A percentile compares a stretch with the other conserved stretches of the same genome.
phyloP scores from a whole-genome alignment of 2,797 vertebrate genomes.

The Phalanger gymnotis region DNA sequence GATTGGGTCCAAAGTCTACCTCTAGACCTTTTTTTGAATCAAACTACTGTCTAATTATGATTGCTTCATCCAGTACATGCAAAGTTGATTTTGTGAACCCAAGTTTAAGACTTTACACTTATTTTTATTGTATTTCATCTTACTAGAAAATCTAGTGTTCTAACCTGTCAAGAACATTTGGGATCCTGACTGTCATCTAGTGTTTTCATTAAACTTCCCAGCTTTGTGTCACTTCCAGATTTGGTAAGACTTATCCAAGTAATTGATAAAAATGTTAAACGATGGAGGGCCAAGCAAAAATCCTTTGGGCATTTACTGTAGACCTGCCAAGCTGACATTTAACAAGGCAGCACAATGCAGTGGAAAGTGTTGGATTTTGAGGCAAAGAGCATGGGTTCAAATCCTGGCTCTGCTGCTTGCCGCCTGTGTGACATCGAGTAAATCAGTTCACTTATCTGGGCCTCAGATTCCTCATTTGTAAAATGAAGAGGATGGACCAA shows the following conservation, averaged over 20 bases:
- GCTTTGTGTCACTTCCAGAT: neutral
- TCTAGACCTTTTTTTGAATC: neutral
- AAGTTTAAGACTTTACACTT: neutral
- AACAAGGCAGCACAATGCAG: neutral
- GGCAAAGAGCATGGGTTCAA: too few relatives aligned
- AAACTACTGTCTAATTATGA: neutral
- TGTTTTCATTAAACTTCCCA: neutral
- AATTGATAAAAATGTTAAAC: neutral
- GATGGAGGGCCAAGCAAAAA: neutral
- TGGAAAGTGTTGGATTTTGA: neutral
- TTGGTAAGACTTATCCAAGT: neutral
- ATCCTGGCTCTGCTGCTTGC: neutral
- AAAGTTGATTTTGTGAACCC: neutral
- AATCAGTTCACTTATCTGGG: neutral
- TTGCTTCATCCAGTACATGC: neutral
- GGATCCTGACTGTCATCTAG: neutral
- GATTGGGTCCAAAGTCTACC: neutral
- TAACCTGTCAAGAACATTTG: neutral
- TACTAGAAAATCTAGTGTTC: neutral
- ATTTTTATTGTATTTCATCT: neutral
- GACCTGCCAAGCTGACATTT: neutral
- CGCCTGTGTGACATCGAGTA: neutral
- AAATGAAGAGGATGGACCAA: too few relatives aligned
- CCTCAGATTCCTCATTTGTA: too few relatives aligned
- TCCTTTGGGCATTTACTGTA: neutral